phyloP scores from a whole-genome alignment of 2,113 vertebrate species.

The Callionymus lyra region DNA sequence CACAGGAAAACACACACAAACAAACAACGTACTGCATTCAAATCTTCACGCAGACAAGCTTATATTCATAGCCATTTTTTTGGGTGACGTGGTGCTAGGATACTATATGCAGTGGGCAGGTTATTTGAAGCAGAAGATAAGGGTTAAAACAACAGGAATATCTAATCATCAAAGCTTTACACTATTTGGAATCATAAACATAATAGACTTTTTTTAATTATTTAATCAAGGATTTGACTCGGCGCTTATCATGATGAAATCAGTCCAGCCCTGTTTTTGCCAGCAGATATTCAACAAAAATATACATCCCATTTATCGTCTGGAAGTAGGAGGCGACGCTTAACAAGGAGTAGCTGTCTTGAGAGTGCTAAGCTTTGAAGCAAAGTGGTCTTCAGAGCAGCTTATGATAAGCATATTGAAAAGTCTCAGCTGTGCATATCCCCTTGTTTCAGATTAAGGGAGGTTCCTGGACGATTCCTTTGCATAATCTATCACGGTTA shows the following conservation, averaged over 20 bases:
- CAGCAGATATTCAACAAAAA: too few species aligned
- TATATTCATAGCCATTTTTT: too few species aligned
- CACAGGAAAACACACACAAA: constrained; percentile 47
- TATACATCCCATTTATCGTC: constrained; percentile 54
- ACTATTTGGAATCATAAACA: too few species aligned
- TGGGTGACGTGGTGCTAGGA: too few species aligned
- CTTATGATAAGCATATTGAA: constrained; percentile 52
- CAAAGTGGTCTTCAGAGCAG: constrained; percentile 42
- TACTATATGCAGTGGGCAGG: too few species aligned
- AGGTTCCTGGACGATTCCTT: constrained; percentile 13
- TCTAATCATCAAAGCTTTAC: too few species aligned
- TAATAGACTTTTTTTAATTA: too few species aligned
- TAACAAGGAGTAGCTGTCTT: constrained; percentile 56
- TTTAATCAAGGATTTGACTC: too few species aligned
- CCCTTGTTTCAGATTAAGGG: constrained; percentile 16
- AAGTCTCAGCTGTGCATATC: constrained; percentile 37
- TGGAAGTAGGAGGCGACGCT: constrained; percentile 39
- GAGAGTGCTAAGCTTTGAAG: constrained; percentile 55
- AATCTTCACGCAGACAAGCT: too few species aligned
- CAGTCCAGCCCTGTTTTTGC: too few species aligned
- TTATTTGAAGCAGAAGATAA: constrained; percentile 34
- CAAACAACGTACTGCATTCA: constrained; percentile 27
- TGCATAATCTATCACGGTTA: background rate
- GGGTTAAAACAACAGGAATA: too few species aligned
- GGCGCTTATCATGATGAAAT: too few species aligned